Conservation (phyloP, 2,888 invertebrate genomes). For the Agriotes lineatus region DNA sequence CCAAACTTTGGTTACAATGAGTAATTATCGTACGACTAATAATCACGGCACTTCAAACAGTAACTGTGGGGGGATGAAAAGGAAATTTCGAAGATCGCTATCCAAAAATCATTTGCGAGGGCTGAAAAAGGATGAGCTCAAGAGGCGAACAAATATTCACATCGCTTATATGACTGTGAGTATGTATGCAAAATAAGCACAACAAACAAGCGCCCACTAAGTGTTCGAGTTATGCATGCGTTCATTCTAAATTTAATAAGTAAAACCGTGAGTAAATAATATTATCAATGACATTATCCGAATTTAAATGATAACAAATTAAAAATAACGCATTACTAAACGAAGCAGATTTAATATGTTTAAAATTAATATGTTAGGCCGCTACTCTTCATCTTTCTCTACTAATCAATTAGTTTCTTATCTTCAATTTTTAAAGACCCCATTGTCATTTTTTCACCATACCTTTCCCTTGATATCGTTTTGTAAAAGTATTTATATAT, state of each 20-base stretch:
- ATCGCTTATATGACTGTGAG: conserved; percentile 87
- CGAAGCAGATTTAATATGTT: too few species aligned
- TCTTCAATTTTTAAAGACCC: too few species aligned
- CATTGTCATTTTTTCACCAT: too few species aligned
- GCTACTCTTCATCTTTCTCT: too few species aligned
- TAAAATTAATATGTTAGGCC: too few species aligned
- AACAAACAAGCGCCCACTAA: background rate
- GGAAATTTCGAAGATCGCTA: conserved; percentile 63
- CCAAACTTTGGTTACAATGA: background rate
- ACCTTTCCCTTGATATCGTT: too few species aligned
- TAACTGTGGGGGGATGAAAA: conserved; percentile 20
- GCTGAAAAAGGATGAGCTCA: conserved; percentile 80
- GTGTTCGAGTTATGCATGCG: background rate
- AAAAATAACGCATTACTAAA: too few species aligned
- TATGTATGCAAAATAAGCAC: conserved; percentile 60
- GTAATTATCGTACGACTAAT: background rate
- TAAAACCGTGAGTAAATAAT: too few species aligned
- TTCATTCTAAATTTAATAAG: background rate
- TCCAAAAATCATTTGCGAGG: conserved; percentile 80
- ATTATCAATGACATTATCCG: too few species aligned
- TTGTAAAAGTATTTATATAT: too few species aligned
- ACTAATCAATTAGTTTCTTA: too few species aligned
- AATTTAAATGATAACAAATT: too few species aligned
- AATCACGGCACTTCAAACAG: background rate
- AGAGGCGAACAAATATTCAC: conserved; percentile 79